These are phyloP conservation scores for Orius insidiosus DNA, from an alignment of 1,140 invertebrate genomes.

Conservation along the genomic window DNA sequence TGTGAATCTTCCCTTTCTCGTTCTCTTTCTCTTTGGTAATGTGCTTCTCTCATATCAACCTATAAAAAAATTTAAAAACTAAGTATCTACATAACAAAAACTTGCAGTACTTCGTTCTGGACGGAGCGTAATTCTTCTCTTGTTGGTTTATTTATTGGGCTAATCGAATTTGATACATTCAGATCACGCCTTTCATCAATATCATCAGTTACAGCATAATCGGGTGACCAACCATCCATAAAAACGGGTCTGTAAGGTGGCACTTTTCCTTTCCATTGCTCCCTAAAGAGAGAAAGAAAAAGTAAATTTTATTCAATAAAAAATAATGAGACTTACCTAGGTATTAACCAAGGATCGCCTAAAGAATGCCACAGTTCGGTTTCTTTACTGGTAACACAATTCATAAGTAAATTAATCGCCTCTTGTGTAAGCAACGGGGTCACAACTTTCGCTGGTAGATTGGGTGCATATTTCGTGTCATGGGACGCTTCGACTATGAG, in stretches of 20 bases:
- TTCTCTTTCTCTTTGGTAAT: conserved; percentile 29
- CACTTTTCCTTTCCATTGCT: conserved; percentile 76
- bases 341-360: conserved; percentile 80
- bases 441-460: conserved; percentile 69
- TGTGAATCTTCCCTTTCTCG: conserved; percentile 25
- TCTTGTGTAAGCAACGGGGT: conserved; percentile 84
- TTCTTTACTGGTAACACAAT: conserved; percentile 96
- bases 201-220: conserved; percentile 61
- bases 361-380: conserved; percentile 94
- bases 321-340: conserved; percentile 44
- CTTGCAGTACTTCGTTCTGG: conserved; percentile 23
- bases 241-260: conserved; percentile 83
- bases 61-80: too few species aligned
- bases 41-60: conserved; percentile 25
- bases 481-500: conserved; percentile 90
- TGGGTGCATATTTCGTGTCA: conserved; percentile 58
- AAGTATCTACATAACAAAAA: too few species aligned
- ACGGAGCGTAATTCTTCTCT: conserved; percentile 21
- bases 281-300: conserved; percentile 40
- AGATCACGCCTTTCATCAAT: conserved; percentile 27
- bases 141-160: conserved; percentile 22
- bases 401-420: conserved; percentile 84
- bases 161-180: conserved; percentile 19
- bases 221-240: conserved; percentile 86
- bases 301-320: background rate